These are phyloP conservation scores for Chionis minor DNA, from an alignment of 2,113 vertebrate genomes.

Conservation along the genomic window DNA sequence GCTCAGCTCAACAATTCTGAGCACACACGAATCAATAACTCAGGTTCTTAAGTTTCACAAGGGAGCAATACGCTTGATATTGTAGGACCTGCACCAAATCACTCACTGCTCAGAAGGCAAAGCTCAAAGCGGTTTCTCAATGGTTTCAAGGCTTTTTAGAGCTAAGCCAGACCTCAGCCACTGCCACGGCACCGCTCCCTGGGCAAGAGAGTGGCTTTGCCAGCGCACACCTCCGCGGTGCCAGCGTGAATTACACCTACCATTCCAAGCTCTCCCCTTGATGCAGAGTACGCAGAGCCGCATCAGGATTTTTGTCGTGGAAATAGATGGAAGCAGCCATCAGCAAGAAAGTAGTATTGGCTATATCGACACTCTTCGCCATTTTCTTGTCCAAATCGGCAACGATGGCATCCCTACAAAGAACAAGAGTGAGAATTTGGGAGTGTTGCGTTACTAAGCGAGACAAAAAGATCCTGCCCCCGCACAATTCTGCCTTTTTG, in stretches of 20 bases:
- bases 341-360: conserved; percentile 88
- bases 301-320: conserved; percentile 85
- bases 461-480: too few relatives aligned
- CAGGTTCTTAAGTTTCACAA: background rate
- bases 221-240: fast-evolving
- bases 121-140: background rate
- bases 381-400: conserved; percentile 90
- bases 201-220: background rate
- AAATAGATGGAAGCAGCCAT: conserved; percentile 92
- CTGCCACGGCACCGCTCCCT: background rate
- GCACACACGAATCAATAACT: fast-evolving
- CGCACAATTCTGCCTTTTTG: fast-evolving
- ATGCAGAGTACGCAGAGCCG: conserved; percentile 85
- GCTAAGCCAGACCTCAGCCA: background rate
- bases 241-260: conserved; percentile 56
- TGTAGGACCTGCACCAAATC: background rate
- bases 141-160: background rate
- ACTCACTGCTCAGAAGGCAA: fast-evolving
- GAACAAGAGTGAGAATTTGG: background rate
- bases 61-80: background rate
- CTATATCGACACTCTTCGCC: conserved; percentile 85
- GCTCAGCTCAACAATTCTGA: background rate
- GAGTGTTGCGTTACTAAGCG: fast-evolving
- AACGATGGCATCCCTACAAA: conserved; percentile 81
- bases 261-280: conserved; percentile 95